These are phyloP conservation scores for Cerceris rybyensis DNA, from an alignment of 2,888 invertebrate species.

Conservation along the genomic window DNA sequence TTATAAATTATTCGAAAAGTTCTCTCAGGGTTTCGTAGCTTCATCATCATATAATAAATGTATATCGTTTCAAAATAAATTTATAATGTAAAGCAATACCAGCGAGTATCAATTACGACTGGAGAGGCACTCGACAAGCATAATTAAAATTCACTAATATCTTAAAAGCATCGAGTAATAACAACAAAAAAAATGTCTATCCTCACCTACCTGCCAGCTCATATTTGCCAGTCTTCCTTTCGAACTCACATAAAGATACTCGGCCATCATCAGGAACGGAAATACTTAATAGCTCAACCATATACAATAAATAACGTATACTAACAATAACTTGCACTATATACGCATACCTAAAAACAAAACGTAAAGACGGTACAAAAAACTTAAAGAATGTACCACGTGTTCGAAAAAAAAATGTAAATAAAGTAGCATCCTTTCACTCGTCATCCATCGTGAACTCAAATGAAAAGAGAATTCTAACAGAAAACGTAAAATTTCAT, in stretches of 20 bases:
- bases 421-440: background rate
- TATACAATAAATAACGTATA: background rate
- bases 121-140: too few relatives aligned
- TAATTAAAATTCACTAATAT: too few relatives aligned
- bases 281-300: background rate
- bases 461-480: too few relatives aligned
- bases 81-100: too few relatives aligned
- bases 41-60: too few relatives aligned
- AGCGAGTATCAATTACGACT: too few relatives aligned
- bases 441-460: background rate
- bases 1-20: too few relatives aligned
- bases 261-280: constrained; percentile 13
- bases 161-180: background rate
- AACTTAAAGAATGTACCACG: background rate
- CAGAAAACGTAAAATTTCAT: background rate
- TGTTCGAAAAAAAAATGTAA: background rate
- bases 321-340: constrained; percentile 1
- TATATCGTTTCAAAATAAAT: too few relatives aligned
- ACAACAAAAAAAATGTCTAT: background rate
- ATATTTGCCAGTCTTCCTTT: constrained; percentile 38
- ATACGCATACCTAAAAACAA: background rate
- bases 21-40: too few relatives aligned
- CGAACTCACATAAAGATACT: constrained; percentile 16
- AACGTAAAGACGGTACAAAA: background rate
- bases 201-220: constrained; percentile 52